A percentile compares a stretch with the other conserved stretches of the same genome.
phyloP scores from a whole-genome alignment of 1,140 invertebrate genomes.

The Oryzaephilus surinamensis region DNA sequence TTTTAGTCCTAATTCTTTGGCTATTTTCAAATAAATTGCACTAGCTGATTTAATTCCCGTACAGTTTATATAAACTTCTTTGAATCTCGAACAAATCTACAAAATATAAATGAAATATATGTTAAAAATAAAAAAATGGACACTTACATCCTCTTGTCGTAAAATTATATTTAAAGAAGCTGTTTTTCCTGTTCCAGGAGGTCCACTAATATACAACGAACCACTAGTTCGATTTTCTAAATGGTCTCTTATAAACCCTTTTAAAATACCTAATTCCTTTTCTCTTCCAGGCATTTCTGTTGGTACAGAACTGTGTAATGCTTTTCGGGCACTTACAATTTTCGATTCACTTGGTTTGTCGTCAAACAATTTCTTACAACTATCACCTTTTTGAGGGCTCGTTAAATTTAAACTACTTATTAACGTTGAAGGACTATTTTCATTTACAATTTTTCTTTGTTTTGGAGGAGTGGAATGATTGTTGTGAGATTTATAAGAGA shows the following conservation, averaged over 20 bases:
- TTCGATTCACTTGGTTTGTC: slow-evolving; percentile 36
- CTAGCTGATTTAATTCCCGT: slow-evolving; percentile 64
- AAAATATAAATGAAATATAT: no score
- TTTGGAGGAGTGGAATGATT: slow-evolving; percentile 33
- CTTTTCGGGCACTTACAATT: slow-evolving; percentile 46
- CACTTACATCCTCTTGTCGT: slow-evolving; percentile 35
- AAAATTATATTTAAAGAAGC: slow-evolving; percentile 70
- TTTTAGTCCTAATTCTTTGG: slow-evolving; percentile 50
- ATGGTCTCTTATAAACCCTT: slow-evolving; percentile 56
- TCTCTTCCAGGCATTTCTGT: slow-evolving; percentile 65
- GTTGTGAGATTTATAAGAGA: no score
- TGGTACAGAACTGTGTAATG: slow-evolving; percentile 59
- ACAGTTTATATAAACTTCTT: slow-evolving; percentile 70
- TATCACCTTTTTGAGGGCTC: slow-evolving; percentile 17
- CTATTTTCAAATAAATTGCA: slow-evolving; percentile 60
- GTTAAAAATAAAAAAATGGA: no score
- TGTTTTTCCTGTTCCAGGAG: slow-evolving; percentile 94
- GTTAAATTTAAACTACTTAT: slow-evolving; percentile 20
- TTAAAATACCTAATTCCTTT: slow-evolving; percentile 58
- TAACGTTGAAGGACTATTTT: slow-evolving; percentile 23
- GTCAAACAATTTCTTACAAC: slow-evolving; percentile 11
- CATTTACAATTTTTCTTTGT: slow-evolving; percentile 17
- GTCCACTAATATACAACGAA: slow-evolving; percentile 87
- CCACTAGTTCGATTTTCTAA: slow-evolving; percentile 57
- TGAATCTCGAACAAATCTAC: slow-evolving; percentile 40